phyloP scores from a whole-genome alignment of 1,140 invertebrate genomes.

The Atta colombica region DNA sequence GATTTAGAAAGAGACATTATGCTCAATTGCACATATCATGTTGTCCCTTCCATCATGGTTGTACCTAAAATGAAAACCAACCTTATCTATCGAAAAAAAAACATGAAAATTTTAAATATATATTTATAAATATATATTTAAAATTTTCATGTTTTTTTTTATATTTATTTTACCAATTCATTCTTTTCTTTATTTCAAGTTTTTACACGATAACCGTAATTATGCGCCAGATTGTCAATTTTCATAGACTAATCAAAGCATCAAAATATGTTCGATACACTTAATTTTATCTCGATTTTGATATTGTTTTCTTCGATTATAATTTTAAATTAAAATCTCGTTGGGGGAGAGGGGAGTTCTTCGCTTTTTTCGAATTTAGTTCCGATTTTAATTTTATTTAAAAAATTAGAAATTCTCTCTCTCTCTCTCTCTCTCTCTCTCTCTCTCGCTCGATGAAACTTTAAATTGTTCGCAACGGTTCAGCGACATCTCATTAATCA shows the following conservation, averaged over 20 bases:
- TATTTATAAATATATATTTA: not conserved
- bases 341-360: not conserved
- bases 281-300: no score
- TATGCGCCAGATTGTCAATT: not conserved
- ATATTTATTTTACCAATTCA: not conserved
- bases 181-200: not conserved
- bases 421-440: no score
- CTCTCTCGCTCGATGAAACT: not conserved
- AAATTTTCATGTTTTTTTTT: no score
- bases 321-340: not conserved
- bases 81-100: not conserved
- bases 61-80: not conserved
- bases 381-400: not conserved
- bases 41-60: no score
- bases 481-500: not conserved
- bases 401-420: not conserved
- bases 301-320: not conserved
- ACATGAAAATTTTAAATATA: not conserved
- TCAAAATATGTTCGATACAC: no score
- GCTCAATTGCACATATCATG: no score
- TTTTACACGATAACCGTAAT: not conserved
- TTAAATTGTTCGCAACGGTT: not conserved
- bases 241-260: no score
- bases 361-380: not conserved
- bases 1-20: no score